A percentile compares a stretch with the other conserved stretches of the same genome.
phyloP scores from a whole-genome alignment of 1,140 invertebrate genomes.

The Drosophila rhopaloa region DNA sequence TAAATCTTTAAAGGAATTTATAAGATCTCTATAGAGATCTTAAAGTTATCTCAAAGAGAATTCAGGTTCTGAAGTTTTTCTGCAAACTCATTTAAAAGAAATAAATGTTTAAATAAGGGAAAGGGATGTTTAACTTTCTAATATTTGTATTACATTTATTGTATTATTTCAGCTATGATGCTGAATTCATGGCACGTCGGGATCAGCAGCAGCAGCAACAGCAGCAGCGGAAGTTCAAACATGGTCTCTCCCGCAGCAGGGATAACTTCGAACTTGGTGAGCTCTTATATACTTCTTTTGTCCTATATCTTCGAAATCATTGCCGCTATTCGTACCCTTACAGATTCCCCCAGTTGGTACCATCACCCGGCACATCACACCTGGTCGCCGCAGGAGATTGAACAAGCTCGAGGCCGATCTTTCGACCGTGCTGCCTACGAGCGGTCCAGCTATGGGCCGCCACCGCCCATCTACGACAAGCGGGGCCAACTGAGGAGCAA shows the following conservation, averaged over 20 bases:
- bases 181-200: slow-evolving; percentile 69
- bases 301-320: not conserved
- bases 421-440: slow-evolving; percentile 83
- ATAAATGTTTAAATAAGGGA: too few species aligned
- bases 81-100: too few species aligned
- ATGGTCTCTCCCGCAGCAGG: slow-evolving; percentile 73
- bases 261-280: slow-evolving; percentile 81
- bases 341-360: slow-evolving; percentile 83
- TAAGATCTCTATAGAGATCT: too few species aligned
- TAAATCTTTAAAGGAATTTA: too few species aligned
- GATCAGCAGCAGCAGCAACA: slow-evolving; percentile 64
- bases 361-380: slow-evolving; percentile 78
- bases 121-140: too few species aligned
- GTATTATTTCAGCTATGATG: slow-evolving; percentile 65
- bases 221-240: slow-evolving; percentile 72
- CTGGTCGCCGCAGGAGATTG: slow-evolving; percentile 83
- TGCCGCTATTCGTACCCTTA: accelerated
- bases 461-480: slow-evolving; percentile 80
- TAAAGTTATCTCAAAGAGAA: too few species aligned
- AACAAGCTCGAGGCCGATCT: slow-evolving; percentile 66
- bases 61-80: too few species aligned
- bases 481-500: slow-evolving; percentile 62
- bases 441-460: slow-evolving; percentile 80
- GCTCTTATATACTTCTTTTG: not conserved
- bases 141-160: too few species aligned